These are phyloP conservation scores for Magallana nippona DNA, from an alignment of 2,888 invertebrate genomes.

Conservation along the genomic window DNA sequence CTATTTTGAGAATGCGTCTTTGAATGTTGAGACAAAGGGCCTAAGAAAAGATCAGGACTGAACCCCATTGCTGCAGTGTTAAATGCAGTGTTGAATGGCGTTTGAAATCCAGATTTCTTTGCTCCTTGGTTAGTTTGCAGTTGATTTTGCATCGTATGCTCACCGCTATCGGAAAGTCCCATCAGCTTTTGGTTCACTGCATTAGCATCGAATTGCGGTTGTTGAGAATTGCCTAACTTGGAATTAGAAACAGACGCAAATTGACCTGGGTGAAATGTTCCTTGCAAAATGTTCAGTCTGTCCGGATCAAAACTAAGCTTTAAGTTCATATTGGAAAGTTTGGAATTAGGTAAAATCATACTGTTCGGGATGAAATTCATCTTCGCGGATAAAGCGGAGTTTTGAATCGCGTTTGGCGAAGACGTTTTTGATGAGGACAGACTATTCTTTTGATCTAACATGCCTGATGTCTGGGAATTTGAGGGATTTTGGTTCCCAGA, in stretches of 20 bases:
- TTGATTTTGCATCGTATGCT: background rate
- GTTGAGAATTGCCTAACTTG: conserved; percentile 35
- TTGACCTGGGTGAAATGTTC: conserved; percentile 42
- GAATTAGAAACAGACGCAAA: conserved; percentile 39
- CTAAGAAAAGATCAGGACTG: background rate
- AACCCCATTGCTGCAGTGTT: conserved; percentile 11
- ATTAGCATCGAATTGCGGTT: conserved; percentile 43
- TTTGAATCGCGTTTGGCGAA: background rate
- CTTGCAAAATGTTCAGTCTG: conserved; percentile 39
- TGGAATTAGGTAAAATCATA: conserved; percentile 39
- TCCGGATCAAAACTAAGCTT: conserved; percentile 45
- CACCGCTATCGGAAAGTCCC: background rate
- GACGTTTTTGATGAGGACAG: background rate
- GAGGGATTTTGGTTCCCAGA: background rate
- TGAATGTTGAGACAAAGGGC: background rate
- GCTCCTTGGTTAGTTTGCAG: background rate
- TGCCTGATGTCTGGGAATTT: background rate
- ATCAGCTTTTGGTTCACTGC: conserved; percentile 41
- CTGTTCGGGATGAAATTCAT: conserved; percentile 44
- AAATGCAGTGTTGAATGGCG: background rate
- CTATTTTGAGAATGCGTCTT: background rate
- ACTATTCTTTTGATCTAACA: background rate
- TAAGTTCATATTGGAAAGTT: background rate
- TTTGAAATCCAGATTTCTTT: background rate
- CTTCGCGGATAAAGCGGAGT: background rate